These are phyloP conservation scores for Helobdella robusta DNA, from an alignment of 2,888 invertebrate genomes.

Conservation along the genomic window DNA sequence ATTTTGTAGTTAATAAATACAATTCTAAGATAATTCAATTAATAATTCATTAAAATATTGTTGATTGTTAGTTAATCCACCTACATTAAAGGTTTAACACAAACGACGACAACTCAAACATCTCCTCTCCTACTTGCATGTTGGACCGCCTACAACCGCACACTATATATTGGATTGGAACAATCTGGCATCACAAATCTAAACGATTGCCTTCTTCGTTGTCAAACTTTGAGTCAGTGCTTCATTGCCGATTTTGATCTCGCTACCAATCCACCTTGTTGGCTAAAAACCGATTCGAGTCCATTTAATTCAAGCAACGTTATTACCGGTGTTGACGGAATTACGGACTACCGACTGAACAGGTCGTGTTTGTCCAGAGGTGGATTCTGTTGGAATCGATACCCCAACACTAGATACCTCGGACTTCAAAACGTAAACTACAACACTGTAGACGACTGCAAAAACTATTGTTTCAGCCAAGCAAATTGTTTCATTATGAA, in stretches of 20 bases:
- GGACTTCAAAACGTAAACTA: conserved; percentile 1
- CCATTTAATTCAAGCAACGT: too few relatives aligned
- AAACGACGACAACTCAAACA: neutral
- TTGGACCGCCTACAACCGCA: neutral
- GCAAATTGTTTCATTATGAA: conserved; percentile 1
- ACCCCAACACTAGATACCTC: neutral
- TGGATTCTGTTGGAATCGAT: neutral
- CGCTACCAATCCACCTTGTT: too few relatives aligned
- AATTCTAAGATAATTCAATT: neutral
- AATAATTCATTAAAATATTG: neutral
- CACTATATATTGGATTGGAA: neutral
- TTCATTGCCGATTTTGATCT: too few relatives aligned
- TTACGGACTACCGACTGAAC: too few relatives aligned
- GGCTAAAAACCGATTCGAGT: too few relatives aligned
- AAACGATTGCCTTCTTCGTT: neutral
- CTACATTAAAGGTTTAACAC: neutral
- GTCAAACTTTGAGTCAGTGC: neutral
- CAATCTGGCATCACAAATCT: neutral
- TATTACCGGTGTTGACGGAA: too few relatives aligned
- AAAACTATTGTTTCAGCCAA: neutral
- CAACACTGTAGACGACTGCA: neutral
- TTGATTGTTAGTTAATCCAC: neutral
- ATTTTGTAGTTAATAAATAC: neutral
- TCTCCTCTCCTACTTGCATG: neutral
- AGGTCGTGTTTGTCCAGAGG: too few relatives aligned